Percentiles rank a stretch among this genome's conserved stretches.
Evolutionary conservation across 2,113 vertebrate species (phyloP).

Genomic region (Acanthochromis polyacanthus): DNA sequence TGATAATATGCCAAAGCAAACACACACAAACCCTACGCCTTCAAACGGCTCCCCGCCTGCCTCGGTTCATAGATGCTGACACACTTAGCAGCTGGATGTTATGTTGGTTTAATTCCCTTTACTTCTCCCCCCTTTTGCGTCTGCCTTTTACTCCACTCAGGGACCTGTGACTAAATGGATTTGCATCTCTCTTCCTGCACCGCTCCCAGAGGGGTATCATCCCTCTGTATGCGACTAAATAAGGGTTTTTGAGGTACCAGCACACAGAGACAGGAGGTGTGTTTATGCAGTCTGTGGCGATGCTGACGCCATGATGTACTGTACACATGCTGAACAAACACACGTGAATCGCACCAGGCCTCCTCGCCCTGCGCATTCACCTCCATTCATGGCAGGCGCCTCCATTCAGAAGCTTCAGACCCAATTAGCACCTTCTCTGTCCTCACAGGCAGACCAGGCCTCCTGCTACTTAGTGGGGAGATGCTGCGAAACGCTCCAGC

Average conservation of each 20-base stretch:
- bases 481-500: constrained; percentile 64
- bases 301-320: constrained; percentile 16
- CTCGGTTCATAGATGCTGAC: constrained; percentile 47
- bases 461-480: constrained; percentile 50
- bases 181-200: constrained; percentile 64
- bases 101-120: constrained; percentile 63
- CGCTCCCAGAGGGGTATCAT: constrained; percentile 60
- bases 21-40: constrained; percentile 37
- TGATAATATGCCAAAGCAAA: constrained; percentile 63
- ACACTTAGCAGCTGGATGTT: constrained; percentile 59
- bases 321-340: constrained; percentile 47
- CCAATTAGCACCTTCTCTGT: constrained; percentile 72
- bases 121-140: constrained; percentile 23
- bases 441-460: constrained; percentile 34
- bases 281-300: constrained; percentile 27
- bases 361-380: not conserved
- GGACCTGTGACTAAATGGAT: constrained; percentile 78
- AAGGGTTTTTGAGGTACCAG: constrained; percentile 16
- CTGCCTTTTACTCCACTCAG: constrained; percentile 47
- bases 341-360: constrained; percentile 33
- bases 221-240: constrained; percentile 40
- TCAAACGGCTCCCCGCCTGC: constrained; percentile 8
- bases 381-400: constrained; percentile 55
- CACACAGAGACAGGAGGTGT: constrained; percentile 36
- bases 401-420: constrained; percentile 61